Evolutionary conservation across 1,140 invertebrate genomes (phyloP).

Genomic region (Tenebrio molitor): DNA sequence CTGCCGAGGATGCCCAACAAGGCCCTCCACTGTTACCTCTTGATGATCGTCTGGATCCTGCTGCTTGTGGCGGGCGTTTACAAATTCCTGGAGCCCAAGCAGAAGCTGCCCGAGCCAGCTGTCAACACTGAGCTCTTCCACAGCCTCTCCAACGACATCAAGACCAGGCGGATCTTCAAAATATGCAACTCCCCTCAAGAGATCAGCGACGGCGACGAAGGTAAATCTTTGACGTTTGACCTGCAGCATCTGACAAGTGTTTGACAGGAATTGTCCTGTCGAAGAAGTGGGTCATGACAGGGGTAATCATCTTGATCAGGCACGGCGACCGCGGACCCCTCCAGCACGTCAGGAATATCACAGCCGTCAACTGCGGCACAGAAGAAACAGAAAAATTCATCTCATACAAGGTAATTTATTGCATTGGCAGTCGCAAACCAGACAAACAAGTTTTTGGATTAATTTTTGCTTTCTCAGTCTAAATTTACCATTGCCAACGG

Average conservation of each 20-base stretch:
- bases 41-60: slow-evolving; percentile 84
- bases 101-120: slow-evolving; percentile 63
- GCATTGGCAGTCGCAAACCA: slow-evolving; percentile 10
- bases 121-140: slow-evolving; percentile 67
- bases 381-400: slow-evolving; percentile 58
- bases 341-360: slow-evolving; percentile 81
- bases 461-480: slow-evolving; percentile 19
- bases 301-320: slow-evolving; percentile 83
- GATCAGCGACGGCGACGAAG: slow-evolving; percentile 78
- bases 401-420: slow-evolving; percentile 61
- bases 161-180: slow-evolving; percentile 74
- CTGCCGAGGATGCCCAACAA: slow-evolving; percentile 71
- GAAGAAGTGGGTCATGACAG: slow-evolving; percentile 79
- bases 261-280: slow-evolving; percentile 68
- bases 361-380: slow-evolving; percentile 81
- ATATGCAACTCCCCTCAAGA: slow-evolving; percentile 78
- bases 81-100: slow-evolving; percentile 77
- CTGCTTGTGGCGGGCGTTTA: slow-evolving; percentile 84
- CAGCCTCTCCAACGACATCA: slow-evolving; percentile 72
- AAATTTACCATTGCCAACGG: slow-evolving; percentile 14
- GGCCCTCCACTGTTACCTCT: slow-evolving; percentile 82
- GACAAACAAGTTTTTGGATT: slow-evolving; percentile 43
- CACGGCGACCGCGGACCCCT: slow-evolving; percentile 92
- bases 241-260: neutral
- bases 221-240: slow-evolving; percentile 63